Evolutionary conservation across 2,888 invertebrate genomes (phyloP).

Genomic region (Poecilobothrus nobilitatus): DNA sequence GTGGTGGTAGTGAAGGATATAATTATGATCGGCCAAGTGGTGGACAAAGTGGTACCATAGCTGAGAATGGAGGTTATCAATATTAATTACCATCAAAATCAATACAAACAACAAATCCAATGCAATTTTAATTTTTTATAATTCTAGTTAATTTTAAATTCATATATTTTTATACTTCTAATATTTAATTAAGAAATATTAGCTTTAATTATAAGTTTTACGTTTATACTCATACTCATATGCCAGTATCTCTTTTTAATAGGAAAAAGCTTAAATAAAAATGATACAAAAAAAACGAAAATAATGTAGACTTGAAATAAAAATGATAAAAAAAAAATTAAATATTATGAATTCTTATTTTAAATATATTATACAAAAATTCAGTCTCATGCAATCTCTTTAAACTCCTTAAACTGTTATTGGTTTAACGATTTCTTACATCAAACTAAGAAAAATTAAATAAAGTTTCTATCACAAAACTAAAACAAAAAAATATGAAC

Average conservation of each 20-base stretch:
- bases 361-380: no score
- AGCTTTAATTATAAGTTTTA: not conserved
- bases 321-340: not conserved
- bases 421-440: no score
- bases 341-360: no score
- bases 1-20: slow-evolving; percentile 22
- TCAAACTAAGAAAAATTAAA: no score
- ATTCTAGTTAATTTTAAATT: slow-evolving; percentile 19
- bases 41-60: slow-evolving; percentile 37
- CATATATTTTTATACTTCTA: slow-evolving; percentile 13
- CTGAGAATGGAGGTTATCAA: slow-evolving; percentile 40
- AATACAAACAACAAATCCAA: slow-evolving; percentile 18
- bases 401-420: no score
- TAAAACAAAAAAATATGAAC: no score
- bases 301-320: not conserved
- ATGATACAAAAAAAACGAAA: not conserved
- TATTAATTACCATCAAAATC: slow-evolving; percentile 30
- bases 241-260: not conserved
- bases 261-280: not conserved
- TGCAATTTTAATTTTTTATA: not conserved
- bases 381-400: no score
- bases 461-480: no score
- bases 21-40: slow-evolving; percentile 24
- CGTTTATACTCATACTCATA: not conserved
- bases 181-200: not conserved